phyloP scores from a whole-genome alignment of 2,888 invertebrate species.

The Sinhomidia bicolor region DNA sequence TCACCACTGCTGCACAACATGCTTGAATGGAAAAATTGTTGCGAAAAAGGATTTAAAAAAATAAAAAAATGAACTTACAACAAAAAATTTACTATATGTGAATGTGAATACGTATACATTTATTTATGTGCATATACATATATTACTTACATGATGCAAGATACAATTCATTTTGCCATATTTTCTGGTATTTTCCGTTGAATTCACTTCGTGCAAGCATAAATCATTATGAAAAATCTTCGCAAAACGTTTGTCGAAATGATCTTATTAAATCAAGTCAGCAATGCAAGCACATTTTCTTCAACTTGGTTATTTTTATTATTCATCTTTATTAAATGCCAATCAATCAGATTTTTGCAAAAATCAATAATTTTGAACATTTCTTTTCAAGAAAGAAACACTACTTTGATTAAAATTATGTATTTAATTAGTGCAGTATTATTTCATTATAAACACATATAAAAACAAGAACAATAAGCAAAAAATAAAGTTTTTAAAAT shows the following conservation, averaged over 20 bases:
- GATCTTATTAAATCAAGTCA: too few relatives aligned
- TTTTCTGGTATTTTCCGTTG: neutral
- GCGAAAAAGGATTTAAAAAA: neutral
- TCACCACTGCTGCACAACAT: constrained; percentile 9
- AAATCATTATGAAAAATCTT: neutral
- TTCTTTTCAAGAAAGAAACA: neutral
- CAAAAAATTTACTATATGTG: too few relatives aligned
- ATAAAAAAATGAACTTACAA: neutral
- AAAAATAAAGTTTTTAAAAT: constrained; percentile 5
- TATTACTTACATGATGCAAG: too few relatives aligned
- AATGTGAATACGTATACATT: too few relatives aligned
- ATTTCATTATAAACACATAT: neutral
- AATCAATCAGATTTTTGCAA: constrained; percentile 1
- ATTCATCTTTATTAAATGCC: constrained; percentile 19
- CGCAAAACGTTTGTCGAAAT: too few relatives aligned
- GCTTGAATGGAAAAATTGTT: neutral
- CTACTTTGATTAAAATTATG: neutral
- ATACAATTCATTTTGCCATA: neutral
- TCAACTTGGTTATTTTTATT: neutral
- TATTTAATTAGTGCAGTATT: neutral
- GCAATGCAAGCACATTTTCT: too few relatives aligned
- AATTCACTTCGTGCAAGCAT: too few relatives aligned
- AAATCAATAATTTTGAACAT: neutral
- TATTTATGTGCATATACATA: too few relatives aligned
- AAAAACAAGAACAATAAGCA: neutral